Conservation (phyloP, 2,888 invertebrate species). For the Plagodis dolabraria region DNA sequence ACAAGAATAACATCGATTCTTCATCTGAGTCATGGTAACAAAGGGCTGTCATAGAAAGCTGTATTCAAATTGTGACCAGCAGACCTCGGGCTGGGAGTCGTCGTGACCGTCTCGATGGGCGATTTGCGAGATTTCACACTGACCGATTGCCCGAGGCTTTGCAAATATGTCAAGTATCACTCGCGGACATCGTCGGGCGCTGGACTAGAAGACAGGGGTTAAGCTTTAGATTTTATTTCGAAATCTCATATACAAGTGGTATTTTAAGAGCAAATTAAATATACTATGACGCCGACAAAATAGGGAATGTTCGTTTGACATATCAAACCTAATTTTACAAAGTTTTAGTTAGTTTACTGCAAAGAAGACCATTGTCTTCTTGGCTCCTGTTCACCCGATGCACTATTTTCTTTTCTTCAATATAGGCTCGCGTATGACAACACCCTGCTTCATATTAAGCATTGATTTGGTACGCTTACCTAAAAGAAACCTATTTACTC, state of each 20-base stretch:
- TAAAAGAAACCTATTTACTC: no score
- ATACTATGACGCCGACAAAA: no score
- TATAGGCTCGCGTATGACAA: no score
- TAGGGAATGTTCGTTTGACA: no score
- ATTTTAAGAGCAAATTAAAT: neutral
- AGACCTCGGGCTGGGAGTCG: slow-evolving; percentile 19
- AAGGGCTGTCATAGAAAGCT: slow-evolving; percentile 30
- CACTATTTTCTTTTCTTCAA: no score
- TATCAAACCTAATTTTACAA: no score
- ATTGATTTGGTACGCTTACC: no score
- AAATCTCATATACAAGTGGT: neutral
- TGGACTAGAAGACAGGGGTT: slow-evolving; percentile 10
- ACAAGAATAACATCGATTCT: no score
- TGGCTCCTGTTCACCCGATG: no score
- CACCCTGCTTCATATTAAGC: no score
- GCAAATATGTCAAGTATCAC: slow-evolving; percentile 43
- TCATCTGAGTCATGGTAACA: slow-evolving; percentile 2
- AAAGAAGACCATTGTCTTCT: no score
- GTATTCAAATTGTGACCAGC: slow-evolving; percentile 13
- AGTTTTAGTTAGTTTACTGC: no score
- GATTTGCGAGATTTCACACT: slow-evolving; percentile 54
- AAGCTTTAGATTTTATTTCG: neutral
- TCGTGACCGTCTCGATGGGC: slow-evolving; percentile 43
- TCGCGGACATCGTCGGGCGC: slow-evolving; percentile 6
- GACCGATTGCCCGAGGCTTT: slow-evolving; percentile 57